A percentile compares a stretch with the other conserved stretches of the same genome.
These are phyloP conservation scores for Isurus oxyrinchus DNA, from an alignment of 2,113 vertebrate genomes.

Conservation along the genomic window DNA sequence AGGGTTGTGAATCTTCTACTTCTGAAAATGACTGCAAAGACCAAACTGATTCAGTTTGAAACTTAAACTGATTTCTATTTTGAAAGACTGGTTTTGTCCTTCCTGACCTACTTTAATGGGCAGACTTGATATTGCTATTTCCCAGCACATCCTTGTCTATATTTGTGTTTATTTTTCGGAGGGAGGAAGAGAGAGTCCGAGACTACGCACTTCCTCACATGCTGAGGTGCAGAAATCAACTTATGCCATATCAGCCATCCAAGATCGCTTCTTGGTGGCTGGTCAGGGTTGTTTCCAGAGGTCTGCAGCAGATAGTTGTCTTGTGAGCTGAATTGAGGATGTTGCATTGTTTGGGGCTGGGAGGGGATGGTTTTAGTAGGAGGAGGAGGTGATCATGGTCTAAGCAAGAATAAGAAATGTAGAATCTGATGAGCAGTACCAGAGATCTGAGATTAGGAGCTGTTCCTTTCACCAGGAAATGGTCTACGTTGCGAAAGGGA, in stretches of 20 bases:
- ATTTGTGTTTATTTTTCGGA: background rate
- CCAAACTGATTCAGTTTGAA: background rate
- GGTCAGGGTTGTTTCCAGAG: background rate
- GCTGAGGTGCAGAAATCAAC: background rate
- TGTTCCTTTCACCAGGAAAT: slow-evolving; percentile 14
- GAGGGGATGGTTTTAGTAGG: background rate
- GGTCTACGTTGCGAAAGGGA: background rate
- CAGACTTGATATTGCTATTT: background rate
- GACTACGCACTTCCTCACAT: background rate
- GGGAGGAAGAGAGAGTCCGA: background rate
- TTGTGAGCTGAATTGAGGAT: background rate
- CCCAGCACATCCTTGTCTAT: background rate
- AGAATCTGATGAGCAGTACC: background rate
- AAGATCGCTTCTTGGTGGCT: background rate
- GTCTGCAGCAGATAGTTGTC: background rate
- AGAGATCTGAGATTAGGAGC: background rate
- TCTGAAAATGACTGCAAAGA: background rate
- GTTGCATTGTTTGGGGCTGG: background rate
- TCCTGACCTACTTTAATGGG: background rate
- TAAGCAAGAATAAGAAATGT: background rate
- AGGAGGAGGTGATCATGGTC: background rate
- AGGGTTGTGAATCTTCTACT: background rate
- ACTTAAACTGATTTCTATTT: background rate
- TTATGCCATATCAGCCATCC: background rate
- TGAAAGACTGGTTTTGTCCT: background rate